Percentiles rank a stretch among this genome's conserved stretches.
Evolutionary conservation across 2,113 vertebrate species (phyloP).

Genomic region (Micromys minutus): DNA sequence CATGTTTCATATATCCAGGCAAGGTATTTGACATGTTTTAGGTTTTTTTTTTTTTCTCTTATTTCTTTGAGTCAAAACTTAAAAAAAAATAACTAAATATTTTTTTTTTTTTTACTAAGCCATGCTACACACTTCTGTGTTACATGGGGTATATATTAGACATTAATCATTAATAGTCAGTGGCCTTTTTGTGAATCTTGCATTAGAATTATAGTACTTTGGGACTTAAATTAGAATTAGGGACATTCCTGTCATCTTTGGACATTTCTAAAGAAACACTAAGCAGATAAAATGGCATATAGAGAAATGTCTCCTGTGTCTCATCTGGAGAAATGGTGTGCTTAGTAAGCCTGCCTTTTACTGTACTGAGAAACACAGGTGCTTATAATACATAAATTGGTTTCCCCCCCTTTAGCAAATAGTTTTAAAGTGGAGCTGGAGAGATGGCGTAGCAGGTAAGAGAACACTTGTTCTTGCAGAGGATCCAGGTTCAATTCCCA

Average conservation of each 20-base stretch:
- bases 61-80: constrained; percentile 4
- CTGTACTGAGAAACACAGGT: neutral
- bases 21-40: neutral
- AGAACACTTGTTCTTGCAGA: neutral
- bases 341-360: neutral
- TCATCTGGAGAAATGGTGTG: neutral
- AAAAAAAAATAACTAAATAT: neutral
- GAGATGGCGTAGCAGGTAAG: neutral
- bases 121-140: neutral
- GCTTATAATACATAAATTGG: neutral
- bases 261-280: neutral
- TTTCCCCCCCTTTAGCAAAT: neutral
- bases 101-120: constrained; percentile 44
- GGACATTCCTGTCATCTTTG: neutral
- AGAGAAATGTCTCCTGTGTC: neutral
- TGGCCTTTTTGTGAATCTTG: neutral
- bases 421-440: neutral
- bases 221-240: constrained; percentile 14
- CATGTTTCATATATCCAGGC: constrained; percentile 14
- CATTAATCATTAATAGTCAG: neutral
- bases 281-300: neutral
- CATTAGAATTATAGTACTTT: neutral
- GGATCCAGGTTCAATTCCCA: neutral
- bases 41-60: neutral
- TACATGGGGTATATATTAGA: neutral